These are phyloP conservation scores for Diarsia dahlii DNA, from an alignment of 2,888 invertebrate genomes.

Conservation along the genomic window DNA sequence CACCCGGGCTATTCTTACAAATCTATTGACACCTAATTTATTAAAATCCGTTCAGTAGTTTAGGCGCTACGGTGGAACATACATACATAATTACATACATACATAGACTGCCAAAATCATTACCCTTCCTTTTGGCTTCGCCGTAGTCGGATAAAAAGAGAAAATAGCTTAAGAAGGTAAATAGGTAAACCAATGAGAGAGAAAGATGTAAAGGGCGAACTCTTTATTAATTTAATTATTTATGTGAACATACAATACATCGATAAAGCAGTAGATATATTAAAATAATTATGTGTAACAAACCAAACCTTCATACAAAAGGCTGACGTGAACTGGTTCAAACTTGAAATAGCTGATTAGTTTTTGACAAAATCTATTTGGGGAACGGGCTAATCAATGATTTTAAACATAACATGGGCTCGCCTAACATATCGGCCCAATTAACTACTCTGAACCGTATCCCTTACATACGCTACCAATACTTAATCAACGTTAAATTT, in stretches of 20 bases:
- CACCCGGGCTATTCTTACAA: no score
- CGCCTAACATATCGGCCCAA: slow-evolving; percentile 40
- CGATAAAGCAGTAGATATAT: not conserved
- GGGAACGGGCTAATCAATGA: slow-evolving; percentile 23
- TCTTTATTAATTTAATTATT: not conserved
- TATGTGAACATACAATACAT: not conserved
- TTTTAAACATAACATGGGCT: slow-evolving; percentile 25
- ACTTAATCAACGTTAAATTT: slow-evolving; percentile 61
- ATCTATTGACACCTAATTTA: no score
- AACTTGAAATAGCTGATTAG: not conserved
- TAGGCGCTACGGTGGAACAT: no score
- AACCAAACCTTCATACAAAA: not conserved
- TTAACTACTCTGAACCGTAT: slow-evolving; percentile 36
- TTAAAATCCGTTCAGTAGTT: no score
- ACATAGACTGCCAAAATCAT: no score
- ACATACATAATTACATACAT: no score
- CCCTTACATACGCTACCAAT: slow-evolving; percentile 42
- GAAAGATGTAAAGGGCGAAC: not conserved
- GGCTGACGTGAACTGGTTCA: not conserved
- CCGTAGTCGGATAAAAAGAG: no score
- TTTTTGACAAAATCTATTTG: not conserved
- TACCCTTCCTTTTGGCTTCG: no score
- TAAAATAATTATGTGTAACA: not conserved
- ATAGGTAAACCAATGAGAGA: no score
- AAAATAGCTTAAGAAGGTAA: no score